Evolutionary conservation across 2,888 invertebrate genomes (phyloP), one percentile per base, ranked within the genome.

Genomic region (Caenorhabditis virilis): DNA sequence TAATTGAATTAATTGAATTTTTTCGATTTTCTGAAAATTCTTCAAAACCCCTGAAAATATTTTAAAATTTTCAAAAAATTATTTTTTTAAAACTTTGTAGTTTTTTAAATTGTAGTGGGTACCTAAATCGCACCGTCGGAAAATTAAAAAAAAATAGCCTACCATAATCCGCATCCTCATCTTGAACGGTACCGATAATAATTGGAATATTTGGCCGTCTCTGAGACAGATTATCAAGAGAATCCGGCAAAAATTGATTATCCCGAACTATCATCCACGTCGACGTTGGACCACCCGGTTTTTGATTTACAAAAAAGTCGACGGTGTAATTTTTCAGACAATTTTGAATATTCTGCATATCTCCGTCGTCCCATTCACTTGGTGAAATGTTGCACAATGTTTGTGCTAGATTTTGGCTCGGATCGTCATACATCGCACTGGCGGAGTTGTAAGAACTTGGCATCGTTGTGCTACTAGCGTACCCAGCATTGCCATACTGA

Each of bases 211-310:
- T 63, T 7, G 77, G 72, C 3, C 74, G 53, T 7, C 42, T 39
- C 3, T 55, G 27, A 0, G 65, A 57, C 27, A 75, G 50, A 26
- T 53, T 49, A 6, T 72, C 69, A 13, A 69, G 61, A n/a, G 66
- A 60, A 16, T 62, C 74, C 1, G 74, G 74, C 1, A 77, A 42
- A 62, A 77, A 75, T 9, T 57, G 56, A 18, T 70, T 74, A 54
- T 77, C 77, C 3, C 74, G 62, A 1, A 74, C 74, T n/a, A 77
- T 74, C 64, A 72, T 61, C 77, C 77, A 77, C 18, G 73, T 72
- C 13, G 69, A 55, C 25, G 55, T 60, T 13, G 65, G 62, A 18
- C 50, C 50, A 18, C 64, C 51, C 9, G 66, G 64, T 25, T 67
- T 56, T 38, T 68, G 65, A 33, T 72, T 68, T 5, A 73, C 65